phyloP scores from a whole-genome alignment of 2,113 vertebrate species.

The Cariama cristata region DNA sequence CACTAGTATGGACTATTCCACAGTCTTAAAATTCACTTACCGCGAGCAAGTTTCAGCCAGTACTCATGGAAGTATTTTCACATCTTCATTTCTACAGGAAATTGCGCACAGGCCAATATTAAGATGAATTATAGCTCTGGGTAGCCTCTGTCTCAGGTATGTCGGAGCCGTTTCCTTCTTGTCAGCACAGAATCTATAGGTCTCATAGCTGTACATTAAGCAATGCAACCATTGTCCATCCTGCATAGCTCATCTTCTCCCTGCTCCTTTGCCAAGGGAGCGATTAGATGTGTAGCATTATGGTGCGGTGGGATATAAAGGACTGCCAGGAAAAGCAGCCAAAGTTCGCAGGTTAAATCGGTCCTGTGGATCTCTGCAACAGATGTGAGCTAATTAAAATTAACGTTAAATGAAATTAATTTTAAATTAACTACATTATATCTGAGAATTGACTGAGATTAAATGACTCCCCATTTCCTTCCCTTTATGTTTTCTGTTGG shows the following conservation, averaged over 20 bases:
- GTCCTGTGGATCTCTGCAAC: not conserved
- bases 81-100: not conserved
- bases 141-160: not conserved
- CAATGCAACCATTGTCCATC: not conserved
- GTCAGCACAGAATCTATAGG: not conserved
- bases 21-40: not conserved
- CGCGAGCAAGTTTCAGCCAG: not conserved
- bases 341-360: not conserved
- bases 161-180: not conserved
- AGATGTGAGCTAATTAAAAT: constrained; percentile 2
- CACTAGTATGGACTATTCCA: not conserved
- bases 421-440: not conserved
- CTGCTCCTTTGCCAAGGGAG: not conserved
- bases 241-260: not conserved
- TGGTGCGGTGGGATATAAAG: not conserved
- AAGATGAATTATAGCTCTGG: not conserved
- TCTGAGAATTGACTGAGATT: not conserved
- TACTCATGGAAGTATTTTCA: not conserved
- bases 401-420: not conserved
- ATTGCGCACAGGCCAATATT: not conserved
- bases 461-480: not conserved
- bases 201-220: not conserved
- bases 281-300: not conserved
- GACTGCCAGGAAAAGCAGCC: not conserved
- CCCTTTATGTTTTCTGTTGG: not conserved